Conservation (phyloP, 2,113 vertebrate species). For the Podocnemis expansa region DNA sequence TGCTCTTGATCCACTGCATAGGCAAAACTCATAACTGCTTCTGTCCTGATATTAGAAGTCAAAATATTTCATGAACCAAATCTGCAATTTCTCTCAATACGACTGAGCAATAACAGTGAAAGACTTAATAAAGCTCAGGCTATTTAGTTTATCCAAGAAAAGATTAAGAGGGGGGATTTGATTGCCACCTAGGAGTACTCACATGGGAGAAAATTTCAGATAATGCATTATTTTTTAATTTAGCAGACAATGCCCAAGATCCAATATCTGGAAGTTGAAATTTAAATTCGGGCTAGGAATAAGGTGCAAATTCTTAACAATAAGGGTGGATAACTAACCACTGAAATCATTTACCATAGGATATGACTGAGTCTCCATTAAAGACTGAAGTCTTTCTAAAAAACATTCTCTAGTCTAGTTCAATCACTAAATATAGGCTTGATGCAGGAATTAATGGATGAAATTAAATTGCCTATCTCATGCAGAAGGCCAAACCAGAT, state of each 20-base stretch:
- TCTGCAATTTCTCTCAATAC: not conserved
- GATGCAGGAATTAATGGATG: not conserved
- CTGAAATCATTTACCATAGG: not conserved
- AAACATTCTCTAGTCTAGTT: not conserved
- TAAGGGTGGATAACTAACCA: not conserved
- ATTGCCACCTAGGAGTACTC: not conserved
- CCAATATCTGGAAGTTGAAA: not conserved
- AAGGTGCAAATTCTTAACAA: not conserved
- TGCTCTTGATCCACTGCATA: not conserved
- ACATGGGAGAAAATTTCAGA: not conserved
- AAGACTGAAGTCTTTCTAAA: constrained; percentile 2
- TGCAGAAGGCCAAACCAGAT: not conserved
- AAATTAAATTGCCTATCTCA: not conserved
- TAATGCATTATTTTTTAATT: not conserved
- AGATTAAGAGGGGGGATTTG: not conserved
- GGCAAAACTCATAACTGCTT: not conserved
- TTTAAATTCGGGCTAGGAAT: not conserved
- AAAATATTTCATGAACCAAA: not conserved
- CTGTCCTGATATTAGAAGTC: not conserved
- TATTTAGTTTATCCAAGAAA: not conserved
- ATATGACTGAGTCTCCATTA: not conserved
- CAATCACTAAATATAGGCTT: not conserved
- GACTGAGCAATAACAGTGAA: not conserved
- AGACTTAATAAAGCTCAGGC: not conserved
- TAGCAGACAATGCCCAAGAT: not conserved